Conservation (phyloP, 2,888 invertebrate genomes). For the Dicycla oo region DNA sequence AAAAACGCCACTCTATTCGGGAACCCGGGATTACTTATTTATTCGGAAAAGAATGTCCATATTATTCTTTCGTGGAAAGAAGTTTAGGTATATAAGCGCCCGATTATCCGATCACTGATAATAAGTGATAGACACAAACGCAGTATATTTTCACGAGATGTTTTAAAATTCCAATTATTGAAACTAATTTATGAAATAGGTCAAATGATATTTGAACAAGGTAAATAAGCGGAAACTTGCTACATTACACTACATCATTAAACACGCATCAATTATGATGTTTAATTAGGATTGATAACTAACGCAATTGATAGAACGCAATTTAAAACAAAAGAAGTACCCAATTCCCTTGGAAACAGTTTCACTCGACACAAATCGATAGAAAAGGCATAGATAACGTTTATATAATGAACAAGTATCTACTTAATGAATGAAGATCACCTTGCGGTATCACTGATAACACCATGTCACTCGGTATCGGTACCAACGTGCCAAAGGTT, state of each 20-base stretch:
- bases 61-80: no score
- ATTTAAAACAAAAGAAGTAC: constrained; percentile 22
- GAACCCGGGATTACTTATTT: no score
- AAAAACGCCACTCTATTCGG: no score
- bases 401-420: constrained; percentile 46
- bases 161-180: constrained; percentile 17
- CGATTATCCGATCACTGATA: no score
- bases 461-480: constrained; percentile 44
- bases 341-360: constrained; percentile 17
- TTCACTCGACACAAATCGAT: constrained; percentile 24
- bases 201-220: constrained; percentile 40
- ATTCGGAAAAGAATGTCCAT: no score
- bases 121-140: constrained; percentile 2
- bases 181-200: constrained; percentile 36
- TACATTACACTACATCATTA: constrained; percentile 17
- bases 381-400: constrained; percentile 37
- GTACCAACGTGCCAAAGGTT: constrained; percentile 25
- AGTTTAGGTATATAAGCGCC: no score
- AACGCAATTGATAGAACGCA: constrained; percentile 1
- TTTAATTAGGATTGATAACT: constrained; percentile 14
- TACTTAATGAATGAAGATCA: constrained; percentile 55
- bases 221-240: constrained; percentile 39
- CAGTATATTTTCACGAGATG: constrained; percentile 14
- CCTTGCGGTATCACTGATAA: constrained; percentile 61
- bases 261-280: constrained; percentile 22